Conservation (phyloP, 2,113 vertebrate species). For the Pterocles gutturalis region DNA sequence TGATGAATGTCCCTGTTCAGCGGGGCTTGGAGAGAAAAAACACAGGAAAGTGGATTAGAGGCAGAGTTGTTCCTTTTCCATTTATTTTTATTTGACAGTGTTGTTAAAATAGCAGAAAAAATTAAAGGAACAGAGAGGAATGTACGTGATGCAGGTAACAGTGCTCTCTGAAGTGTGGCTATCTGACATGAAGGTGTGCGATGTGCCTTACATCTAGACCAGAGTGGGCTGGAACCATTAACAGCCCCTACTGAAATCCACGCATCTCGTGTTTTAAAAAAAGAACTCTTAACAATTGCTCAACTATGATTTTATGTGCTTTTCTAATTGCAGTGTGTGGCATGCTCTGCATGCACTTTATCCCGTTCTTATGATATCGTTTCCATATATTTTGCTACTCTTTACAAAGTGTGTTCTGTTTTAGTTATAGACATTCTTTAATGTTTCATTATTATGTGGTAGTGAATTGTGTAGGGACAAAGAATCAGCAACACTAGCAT, state of each 20-base stretch:
- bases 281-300: background rate
- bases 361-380: background rate
- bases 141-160: background rate
- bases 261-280: rapidly evolving
- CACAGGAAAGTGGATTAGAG: background rate
- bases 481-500: background rate
- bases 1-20: background rate
- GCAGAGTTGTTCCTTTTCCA: background rate
- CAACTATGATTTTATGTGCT: background rate
- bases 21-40: background rate
- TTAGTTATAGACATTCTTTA: background rate
- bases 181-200: background rate
- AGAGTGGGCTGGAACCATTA: background rate
- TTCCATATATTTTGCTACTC: background rate
- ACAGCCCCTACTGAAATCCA: background rate
- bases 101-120: background rate
- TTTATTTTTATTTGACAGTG: background rate
- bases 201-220: background rate
- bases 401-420: background rate
- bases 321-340: background rate
- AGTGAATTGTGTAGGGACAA: background rate
- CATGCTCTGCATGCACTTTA: background rate
- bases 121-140: background rate
- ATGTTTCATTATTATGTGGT: background rate
- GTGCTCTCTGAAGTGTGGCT: background rate